phyloP scores from a whole-genome alignment of 2,113 vertebrate genomes.

The Cairina moschata region DNA sequence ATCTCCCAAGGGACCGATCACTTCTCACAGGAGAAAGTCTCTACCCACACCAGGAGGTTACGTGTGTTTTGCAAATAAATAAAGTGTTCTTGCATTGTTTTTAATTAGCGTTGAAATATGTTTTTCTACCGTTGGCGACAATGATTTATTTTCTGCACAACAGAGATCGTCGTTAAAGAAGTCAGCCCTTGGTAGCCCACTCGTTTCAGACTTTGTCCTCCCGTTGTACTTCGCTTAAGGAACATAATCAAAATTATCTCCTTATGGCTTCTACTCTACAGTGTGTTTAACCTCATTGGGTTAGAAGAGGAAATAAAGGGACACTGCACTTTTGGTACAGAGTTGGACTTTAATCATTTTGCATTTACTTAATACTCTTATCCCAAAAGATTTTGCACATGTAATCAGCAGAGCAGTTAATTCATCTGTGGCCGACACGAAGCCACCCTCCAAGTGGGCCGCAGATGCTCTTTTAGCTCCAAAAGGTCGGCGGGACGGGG shows the following conservation, averaged over 20 bases:
- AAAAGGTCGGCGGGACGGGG: background rate
- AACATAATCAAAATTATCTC: conserved; percentile 6
- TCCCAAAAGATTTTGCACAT: conserved; percentile 34
- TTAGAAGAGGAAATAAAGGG: background rate
- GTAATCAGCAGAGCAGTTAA: conserved; percentile 26
- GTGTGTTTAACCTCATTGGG: background rate
- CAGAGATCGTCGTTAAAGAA: conserved; percentile 39
- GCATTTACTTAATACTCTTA: conserved; percentile 45
- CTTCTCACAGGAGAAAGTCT: conserved; percentile 71
- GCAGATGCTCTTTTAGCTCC: background rate
- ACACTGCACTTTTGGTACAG: fast-evolving
- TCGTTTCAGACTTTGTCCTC: conserved; percentile 20
- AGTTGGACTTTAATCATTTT: conserved; percentile 26
- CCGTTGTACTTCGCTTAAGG: conserved; percentile 11
- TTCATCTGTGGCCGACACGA: background rate
- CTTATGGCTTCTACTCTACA: background rate
- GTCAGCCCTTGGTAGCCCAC: conserved; percentile 32
- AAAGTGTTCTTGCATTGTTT: conserved; percentile 16
- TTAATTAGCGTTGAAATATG: conserved; percentile 51
- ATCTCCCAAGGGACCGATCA: conserved; percentile 72
- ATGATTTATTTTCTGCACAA: conserved; percentile 57
- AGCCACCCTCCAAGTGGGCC: background rate
- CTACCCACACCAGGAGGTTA: conserved; percentile 18
- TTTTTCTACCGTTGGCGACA: conserved; percentile 45
- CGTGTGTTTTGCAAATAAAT: conserved; percentile 34